Evolutionary conservation across 2,888 invertebrate species (phyloP).

Genomic region (Xestobium rufovillosum): DNA sequence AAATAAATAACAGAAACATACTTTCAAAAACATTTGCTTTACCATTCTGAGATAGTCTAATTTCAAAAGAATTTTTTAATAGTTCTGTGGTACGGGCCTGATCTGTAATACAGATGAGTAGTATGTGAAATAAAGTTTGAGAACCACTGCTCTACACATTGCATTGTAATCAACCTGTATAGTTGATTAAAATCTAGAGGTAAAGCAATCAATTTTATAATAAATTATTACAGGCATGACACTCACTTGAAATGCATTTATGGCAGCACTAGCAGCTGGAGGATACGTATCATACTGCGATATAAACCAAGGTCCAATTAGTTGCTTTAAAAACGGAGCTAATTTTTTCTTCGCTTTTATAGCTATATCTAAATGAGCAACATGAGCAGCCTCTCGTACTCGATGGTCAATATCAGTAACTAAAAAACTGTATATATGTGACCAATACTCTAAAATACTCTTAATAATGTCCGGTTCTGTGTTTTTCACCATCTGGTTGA

Average conservation of each 20-base stretch:
- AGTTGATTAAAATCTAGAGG: too few species aligned
- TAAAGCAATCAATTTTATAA: too few species aligned
- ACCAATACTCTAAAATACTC: slow-evolving; percentile 73
- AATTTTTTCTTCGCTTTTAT: slow-evolving; percentile 63
- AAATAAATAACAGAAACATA: too few species aligned
- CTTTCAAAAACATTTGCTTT: too few species aligned
- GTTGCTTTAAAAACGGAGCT: slow-evolving; percentile 69
- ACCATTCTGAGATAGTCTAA: too few species aligned
- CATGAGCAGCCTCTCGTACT: slow-evolving; percentile 72
- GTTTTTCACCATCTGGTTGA: slow-evolving; percentile 59
- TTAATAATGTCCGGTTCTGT: slow-evolving; percentile 61
- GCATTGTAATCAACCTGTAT: too few species aligned
- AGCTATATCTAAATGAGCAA: slow-evolving; percentile 64
- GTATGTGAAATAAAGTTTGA: too few species aligned
- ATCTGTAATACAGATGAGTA: too few species aligned
- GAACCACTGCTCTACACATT: too few species aligned
- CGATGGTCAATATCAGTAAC: slow-evolving; percentile 74
- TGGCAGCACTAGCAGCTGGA: slow-evolving; percentile 70
- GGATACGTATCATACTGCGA: slow-evolving; percentile 80
- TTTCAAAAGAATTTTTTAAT: too few species aligned
- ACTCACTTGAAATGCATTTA: slow-evolving; percentile 57
- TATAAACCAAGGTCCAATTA: slow-evolving; percentile 79
- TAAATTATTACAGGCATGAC: too few species aligned
- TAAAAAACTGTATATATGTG: slow-evolving; percentile 67
- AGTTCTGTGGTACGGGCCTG: too few species aligned